phyloP scores from a whole-genome alignment of 2,113 vertebrate genomes.

The Setophaga petechia region DNA sequence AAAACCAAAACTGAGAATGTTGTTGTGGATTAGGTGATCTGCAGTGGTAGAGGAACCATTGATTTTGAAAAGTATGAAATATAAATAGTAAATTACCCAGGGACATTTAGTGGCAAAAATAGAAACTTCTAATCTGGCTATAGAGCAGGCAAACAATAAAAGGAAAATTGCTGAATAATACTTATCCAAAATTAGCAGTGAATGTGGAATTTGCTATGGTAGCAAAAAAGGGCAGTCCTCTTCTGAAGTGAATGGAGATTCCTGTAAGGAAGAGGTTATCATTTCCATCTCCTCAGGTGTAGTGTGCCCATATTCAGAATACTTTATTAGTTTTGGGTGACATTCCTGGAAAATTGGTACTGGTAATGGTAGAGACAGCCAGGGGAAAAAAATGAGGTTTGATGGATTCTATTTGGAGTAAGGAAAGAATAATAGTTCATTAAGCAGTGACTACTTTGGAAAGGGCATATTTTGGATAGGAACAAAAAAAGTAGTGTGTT shows the following conservation, averaged over 20 bases:
- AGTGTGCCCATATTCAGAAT: not conserved
- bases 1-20: not conserved
- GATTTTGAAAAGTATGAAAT: conserved; percentile 31
- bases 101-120: conserved; percentile 15
- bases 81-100: conserved; percentile 23
- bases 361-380: not conserved
- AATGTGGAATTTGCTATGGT: not conserved
- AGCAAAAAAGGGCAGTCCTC: not conserved
- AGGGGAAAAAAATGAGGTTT: not conserved
- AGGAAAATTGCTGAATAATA: conserved; percentile 17
- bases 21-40: not conserved
- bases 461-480: not conserved
- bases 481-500: not conserved
- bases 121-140: conserved; percentile 27
- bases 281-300: not conserved
- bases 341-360: not conserved
- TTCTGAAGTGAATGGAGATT: not conserved
- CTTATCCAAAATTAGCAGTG: not conserved
- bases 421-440: not conserved
- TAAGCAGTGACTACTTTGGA: not conserved
- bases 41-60: not conserved
- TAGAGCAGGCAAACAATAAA: not conserved
- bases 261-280: not conserved
- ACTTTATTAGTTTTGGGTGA: not conserved
- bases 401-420: not conserved